These are phyloP conservation scores for Hirudo medicinalis DNA, from an alignment of 1,140 invertebrate species.

Conservation along the genomic window DNA sequence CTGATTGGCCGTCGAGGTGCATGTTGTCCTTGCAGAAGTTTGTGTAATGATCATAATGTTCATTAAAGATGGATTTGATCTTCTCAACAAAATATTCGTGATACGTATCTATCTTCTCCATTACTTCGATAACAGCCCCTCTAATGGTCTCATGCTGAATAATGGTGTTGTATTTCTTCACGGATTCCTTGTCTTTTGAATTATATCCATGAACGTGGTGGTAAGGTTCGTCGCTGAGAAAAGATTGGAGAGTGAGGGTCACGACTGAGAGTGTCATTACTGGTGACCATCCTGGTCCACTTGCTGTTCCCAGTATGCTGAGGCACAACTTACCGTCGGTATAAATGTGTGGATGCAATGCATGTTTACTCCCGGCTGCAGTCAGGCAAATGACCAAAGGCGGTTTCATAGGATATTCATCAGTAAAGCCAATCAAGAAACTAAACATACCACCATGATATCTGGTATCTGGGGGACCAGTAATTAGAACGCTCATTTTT, in stretches of 20 bases:
- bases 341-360: constrained; percentile 54
- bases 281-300: constrained; percentile 51
- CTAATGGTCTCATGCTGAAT: constrained; percentile 48
- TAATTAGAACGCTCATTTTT: constrained; percentile 47
- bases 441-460: constrained; percentile 56
- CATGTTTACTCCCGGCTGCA: constrained; percentile 48
- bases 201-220: constrained; percentile 51
- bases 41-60: too few relatives aligned
- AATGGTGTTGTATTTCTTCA: constrained; percentile 46
- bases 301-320: constrained; percentile 52
- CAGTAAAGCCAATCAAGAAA: constrained; percentile 47
- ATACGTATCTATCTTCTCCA: constrained; percentile 32
- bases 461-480: constrained; percentile 52
- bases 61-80: too few relatives aligned
- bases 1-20: too few relatives aligned
- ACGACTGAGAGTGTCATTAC: constrained; percentile 47
- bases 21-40: too few relatives aligned
- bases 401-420: constrained; percentile 44
- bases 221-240: constrained; percentile 51
- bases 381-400: constrained; percentile 52
- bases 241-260: constrained; percentile 49
- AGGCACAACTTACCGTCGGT: constrained; percentile 53
- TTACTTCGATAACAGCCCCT: constrained; percentile 49
- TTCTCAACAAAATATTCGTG: too few relatives aligned
- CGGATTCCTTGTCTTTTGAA: constrained; percentile 41